phyloP scores from a whole-genome alignment of 1,140 invertebrate species.

The Eurytemora carolleeae region DNA sequence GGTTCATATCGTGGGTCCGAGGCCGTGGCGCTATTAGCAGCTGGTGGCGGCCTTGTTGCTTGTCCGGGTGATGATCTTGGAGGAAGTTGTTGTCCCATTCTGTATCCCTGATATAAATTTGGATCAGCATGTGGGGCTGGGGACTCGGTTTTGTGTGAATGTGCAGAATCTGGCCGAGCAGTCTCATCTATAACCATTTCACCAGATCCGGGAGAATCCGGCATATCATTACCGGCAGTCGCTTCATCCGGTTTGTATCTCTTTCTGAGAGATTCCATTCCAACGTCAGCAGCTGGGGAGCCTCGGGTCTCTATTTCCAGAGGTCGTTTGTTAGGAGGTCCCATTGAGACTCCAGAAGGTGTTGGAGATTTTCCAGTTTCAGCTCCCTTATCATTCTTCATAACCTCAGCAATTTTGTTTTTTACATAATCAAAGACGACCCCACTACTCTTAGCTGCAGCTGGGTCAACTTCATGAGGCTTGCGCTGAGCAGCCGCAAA shows the following conservation, averaged over 20 bases:
- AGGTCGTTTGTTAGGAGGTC: neutral
- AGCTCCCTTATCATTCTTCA: slow-evolving; percentile 12
- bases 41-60: neutral
- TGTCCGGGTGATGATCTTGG: neutral
- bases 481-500: neutral
- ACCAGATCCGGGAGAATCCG: slow-evolving; percentile 13
- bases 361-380: neutral
- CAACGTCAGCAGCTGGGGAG: neutral
- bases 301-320: neutral
- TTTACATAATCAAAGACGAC: slow-evolving; percentile 12
- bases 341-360: neutral
- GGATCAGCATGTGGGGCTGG: neutral
- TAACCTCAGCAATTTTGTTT: slow-evolving; percentile 14
- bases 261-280: neutral
- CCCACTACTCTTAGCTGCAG: neutral
- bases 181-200: slow-evolving; percentile 15
- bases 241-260: neutral
- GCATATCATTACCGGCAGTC: neutral
- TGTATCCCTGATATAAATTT: neutral
- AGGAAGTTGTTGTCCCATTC: neutral
- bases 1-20: slow-evolving; percentile 11
- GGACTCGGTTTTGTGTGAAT: slow-evolving; percentile 1
- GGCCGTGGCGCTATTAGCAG: neutral
- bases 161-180: slow-evolving; percentile 8
- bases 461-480: neutral